Evolutionary conservation across 1,140 invertebrate genomes (phyloP).

Genomic region (Drosophila jambulina): DNA sequence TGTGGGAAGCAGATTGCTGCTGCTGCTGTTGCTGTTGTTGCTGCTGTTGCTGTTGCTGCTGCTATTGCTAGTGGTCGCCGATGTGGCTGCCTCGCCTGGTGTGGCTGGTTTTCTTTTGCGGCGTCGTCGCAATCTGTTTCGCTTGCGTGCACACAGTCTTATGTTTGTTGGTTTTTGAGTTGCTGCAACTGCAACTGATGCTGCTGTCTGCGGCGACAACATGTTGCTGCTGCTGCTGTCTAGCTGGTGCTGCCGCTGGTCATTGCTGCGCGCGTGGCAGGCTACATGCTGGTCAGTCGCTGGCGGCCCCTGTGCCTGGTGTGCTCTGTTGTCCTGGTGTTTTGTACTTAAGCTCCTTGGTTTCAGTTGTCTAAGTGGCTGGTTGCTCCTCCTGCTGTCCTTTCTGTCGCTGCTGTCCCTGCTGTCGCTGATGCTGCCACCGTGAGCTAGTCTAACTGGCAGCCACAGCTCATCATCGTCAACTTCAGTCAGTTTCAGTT

Average conservation of each 20-base stretch:
- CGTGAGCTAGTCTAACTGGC: constrained; percentile 54
- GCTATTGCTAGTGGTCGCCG: constrained; percentile 51
- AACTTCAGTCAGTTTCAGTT: constrained; percentile 81
- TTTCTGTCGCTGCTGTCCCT: constrained; percentile 34
- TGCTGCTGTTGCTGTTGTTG: constrained; percentile 53
- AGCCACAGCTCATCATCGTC: constrained; percentile 77
- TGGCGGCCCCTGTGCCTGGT: constrained; percentile 34
- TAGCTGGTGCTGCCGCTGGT: constrained; percentile 40
- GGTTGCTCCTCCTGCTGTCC: constrained; percentile 21
- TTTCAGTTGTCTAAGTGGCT: constrained; percentile 67
- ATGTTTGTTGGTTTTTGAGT: constrained; percentile 66
- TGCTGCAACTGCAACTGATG: constrained; percentile 55
- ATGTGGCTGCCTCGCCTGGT: constrained; percentile 28
- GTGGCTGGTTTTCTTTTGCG: constrained; percentile 77
- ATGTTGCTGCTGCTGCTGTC: constrained; percentile 55
- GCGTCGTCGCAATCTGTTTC: constrained; percentile 77
- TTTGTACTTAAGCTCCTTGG: constrained; percentile 81
- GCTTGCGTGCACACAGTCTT: constrained; percentile 83
- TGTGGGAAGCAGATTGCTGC: constrained; percentile 57
- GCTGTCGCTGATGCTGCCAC: constrained; percentile 37
- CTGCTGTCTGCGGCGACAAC: constrained; percentile 41
- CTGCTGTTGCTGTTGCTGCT: constrained; percentile 51
- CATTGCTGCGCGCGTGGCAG: constrained; percentile 39
- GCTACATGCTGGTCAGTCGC: constrained; percentile 43
- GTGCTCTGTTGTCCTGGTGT: constrained; percentile 50